Conservation (phyloP, 2,797 vertebrate species). For the Artibeus lituratus region DNA sequence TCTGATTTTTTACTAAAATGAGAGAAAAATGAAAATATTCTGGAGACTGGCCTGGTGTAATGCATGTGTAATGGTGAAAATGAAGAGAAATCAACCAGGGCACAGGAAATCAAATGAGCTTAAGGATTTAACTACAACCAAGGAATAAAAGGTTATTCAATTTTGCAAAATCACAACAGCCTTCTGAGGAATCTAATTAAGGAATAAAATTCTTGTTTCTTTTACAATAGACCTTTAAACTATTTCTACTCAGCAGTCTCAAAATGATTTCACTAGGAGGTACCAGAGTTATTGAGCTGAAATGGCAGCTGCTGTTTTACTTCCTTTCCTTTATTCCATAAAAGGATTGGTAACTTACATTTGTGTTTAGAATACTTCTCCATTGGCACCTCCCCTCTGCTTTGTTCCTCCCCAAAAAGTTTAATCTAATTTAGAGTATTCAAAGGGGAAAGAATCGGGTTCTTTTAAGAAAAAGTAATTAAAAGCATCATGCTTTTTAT, state of each 20-base stretch:
- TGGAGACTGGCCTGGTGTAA: background rate
- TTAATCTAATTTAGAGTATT: constrained; percentile 33
- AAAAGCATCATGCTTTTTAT: constrained; percentile 41
- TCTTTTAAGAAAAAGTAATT: constrained; percentile 49
- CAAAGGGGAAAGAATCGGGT: constrained; percentile 25
- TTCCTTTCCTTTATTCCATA: background rate
- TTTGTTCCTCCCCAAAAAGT: constrained; percentile 9
- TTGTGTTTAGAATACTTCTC: background rate
- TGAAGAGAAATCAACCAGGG: constrained; percentile 23
- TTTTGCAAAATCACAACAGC: constrained; percentile 70
- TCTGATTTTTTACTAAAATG: background rate
- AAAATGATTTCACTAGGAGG: constrained; percentile 58
- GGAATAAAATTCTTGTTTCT: constrained; percentile 73
- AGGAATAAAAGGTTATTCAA: constrained; percentile 71
- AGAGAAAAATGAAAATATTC: constrained; percentile 61
- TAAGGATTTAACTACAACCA: constrained; percentile 67
- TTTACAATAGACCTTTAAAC: constrained; percentile 77
- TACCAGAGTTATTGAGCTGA: constrained; percentile 36
- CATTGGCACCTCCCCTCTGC: background rate
- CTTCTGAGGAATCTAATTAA: constrained; percentile 77
- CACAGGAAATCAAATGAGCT: constrained; percentile 69
- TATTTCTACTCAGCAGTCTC: constrained; percentile 52
- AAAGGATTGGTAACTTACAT: background rate
- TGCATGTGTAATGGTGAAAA: constrained; percentile 56
- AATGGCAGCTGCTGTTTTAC: constrained; percentile 56